Evolutionary conservation across 2,113 vertebrate genomes (phyloP).

Genomic region (Clupea harengus): DNA sequence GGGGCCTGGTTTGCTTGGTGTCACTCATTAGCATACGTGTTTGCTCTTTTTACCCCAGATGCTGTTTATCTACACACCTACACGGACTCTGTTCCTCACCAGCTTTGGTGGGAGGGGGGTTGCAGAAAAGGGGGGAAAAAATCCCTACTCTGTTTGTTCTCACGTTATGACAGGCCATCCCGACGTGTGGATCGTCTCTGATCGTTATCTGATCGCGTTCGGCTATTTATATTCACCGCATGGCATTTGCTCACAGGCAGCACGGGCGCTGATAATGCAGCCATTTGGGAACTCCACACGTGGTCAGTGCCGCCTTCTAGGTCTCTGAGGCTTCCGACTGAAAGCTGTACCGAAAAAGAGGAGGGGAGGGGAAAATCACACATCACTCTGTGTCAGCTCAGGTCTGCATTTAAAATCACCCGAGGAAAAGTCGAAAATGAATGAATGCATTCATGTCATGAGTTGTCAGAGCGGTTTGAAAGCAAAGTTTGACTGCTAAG

Average conservation of each 20-base stretch:
- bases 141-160: neutral
- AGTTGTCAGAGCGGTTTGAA: neutral
- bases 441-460: neutral
- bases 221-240: constrained; percentile 49
- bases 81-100: neutral
- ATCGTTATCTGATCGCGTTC: constrained; percentile 42
- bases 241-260: constrained; percentile 33
- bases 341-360: neutral
- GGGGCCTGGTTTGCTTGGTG: neutral
- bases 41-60: neutral
- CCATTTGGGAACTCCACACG: neutral
- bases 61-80: neutral
- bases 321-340: neutral
- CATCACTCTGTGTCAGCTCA: neutral
- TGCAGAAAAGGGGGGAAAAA: neutral
- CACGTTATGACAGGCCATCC: constrained; percentile 23
- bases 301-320: neutral
- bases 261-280: neutral
- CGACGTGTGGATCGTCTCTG: constrained; percentile 31
- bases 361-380: neutral
- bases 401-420: neutral
- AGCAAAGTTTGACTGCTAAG: neutral
- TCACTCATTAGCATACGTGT: neutral
- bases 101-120: neutral
- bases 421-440: neutral